Base-by-base conservation (phyloP, 2,113 vertebrate genomes). In the Datnioides undecimradiatus region DNA sequence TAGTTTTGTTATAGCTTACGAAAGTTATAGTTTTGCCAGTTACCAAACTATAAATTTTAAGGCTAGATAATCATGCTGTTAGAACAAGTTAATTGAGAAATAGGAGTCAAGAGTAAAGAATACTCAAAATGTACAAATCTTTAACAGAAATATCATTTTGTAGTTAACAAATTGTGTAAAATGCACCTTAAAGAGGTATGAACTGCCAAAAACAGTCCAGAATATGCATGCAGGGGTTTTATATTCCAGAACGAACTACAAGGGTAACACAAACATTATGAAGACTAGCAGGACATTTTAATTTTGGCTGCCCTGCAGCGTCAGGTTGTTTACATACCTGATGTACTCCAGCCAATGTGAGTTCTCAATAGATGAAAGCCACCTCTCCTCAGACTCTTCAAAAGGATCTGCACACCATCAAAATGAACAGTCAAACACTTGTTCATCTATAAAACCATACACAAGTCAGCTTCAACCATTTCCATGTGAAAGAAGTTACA, bases 311-410 rank as follows among this genome's bases (percentile, higher is more conserved):
- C n/a, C 25, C 8, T 46, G 33, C 31, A 10, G 29, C 41, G 55
- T 40, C 45, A 66, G 55, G 31, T 69, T 73, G 68, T 71, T 57
- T 63, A 80, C 81, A 74, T 93, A 99, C 98, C 98, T 97, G 75
- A 99, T 87, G 10, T 96, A 96, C 77, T 99, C 98, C 45, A 99
- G 90, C 98, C 98, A 99, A 60, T 81, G 95, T 21, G 97, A 97
- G 88, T 89, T 97, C 74, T 99, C 98, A 86, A 99, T 90, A 1
- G 95, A 96, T 8, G 98, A 97, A 4, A 98, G 83, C 98, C 98
- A 99, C 79, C 96, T 97, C 85, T 99, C 97, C 74, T 99, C 98
- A 0, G 96, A 96, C 92, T 99, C 98, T 88, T 98, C 98, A 92
- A 98, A 99, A 31, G 96, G 95, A 66, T 95, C 95, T 95, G 75